Conservation (phyloP, 2,797 vertebrate species). For the Microtus californicus region DNA sequence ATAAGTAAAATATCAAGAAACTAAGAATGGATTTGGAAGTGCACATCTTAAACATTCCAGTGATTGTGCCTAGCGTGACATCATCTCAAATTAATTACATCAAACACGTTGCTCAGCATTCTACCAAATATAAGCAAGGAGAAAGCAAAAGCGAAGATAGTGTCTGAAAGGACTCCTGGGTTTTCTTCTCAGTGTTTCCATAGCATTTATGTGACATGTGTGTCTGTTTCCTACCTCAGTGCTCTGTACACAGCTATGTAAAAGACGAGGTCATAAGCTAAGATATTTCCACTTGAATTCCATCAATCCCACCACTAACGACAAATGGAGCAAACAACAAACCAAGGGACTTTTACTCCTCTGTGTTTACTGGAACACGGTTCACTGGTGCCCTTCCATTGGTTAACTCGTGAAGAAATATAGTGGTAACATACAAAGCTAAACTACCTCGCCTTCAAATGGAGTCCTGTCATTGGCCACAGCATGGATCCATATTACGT, state of each 20-base stretch:
- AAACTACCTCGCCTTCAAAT: not conserved
- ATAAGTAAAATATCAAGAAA: conserved; percentile 15
- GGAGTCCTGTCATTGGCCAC: not conserved
- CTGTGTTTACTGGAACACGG: not conserved
- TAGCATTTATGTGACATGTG: not conserved
- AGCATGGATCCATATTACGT: not conserved
- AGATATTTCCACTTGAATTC: not conserved
- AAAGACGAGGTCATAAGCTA: not conserved
- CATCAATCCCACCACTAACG: not conserved
- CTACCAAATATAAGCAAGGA: not conserved
- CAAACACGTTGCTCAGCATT: not conserved
- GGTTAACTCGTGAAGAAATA: not conserved
- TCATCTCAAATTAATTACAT: not conserved
- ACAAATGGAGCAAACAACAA: not conserved
- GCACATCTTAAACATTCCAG: conserved; percentile 32
- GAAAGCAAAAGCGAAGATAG: not conserved
- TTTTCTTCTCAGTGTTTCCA: not conserved
- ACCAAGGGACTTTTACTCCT: not conserved
- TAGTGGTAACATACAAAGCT: not conserved
- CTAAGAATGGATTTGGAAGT: conserved; percentile 40
- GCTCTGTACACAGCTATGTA: not conserved
- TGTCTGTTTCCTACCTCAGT: not conserved
- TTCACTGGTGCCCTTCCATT: not conserved
- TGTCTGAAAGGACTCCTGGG: not conserved
- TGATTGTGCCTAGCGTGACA: not conserved